Evolutionary conservation across 2,797 vertebrate genomes (phyloP).

Genomic region (Intellagama lesueurii): DNA sequence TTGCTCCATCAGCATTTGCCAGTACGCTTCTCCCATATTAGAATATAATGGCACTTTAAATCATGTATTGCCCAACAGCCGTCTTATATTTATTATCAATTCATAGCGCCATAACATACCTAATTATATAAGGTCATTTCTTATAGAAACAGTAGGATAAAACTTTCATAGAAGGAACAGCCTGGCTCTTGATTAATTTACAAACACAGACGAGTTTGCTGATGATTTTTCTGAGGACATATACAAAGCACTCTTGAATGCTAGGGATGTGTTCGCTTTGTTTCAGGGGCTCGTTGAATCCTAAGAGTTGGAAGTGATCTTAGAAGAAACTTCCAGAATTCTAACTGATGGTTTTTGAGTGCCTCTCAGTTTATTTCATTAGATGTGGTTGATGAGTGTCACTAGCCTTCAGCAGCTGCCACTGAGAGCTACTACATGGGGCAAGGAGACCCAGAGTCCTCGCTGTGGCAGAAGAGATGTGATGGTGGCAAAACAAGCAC

Average conservation of each 20-base stretch:
- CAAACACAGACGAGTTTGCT: constrained; percentile 56
- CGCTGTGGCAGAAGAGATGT: not conserved
- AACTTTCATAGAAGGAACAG: constrained; percentile 70
- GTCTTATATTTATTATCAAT: constrained; percentile 59
- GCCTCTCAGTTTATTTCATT: too few species aligned
- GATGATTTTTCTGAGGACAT: not conserved
- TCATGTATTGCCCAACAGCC: constrained; percentile 54
- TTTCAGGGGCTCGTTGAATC: not conserved
- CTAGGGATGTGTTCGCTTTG: constrained; percentile 36
- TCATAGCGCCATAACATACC: constrained; percentile 49
- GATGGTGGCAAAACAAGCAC: not conserved
- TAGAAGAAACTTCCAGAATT: not conserved
- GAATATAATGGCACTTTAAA: constrained; percentile 56
- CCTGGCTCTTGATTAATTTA: constrained; percentile 75
- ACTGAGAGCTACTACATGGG: not conserved
- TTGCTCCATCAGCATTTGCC: constrained; percentile 49
- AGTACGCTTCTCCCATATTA: constrained; percentile 48
- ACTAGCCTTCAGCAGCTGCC: too few species aligned
- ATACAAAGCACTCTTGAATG: constrained; percentile 22
- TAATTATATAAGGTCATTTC: constrained; percentile 69
- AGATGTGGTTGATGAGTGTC: too few species aligned
- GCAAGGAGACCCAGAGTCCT: not conserved
- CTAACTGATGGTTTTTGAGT: too few species aligned
- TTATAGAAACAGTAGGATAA: constrained; percentile 70
- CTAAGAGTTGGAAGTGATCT: not conserved